These are phyloP conservation scores for Gerris buenoi DNA, from an alignment of 1,140 invertebrate genomes.

Conservation along the genomic window DNA sequence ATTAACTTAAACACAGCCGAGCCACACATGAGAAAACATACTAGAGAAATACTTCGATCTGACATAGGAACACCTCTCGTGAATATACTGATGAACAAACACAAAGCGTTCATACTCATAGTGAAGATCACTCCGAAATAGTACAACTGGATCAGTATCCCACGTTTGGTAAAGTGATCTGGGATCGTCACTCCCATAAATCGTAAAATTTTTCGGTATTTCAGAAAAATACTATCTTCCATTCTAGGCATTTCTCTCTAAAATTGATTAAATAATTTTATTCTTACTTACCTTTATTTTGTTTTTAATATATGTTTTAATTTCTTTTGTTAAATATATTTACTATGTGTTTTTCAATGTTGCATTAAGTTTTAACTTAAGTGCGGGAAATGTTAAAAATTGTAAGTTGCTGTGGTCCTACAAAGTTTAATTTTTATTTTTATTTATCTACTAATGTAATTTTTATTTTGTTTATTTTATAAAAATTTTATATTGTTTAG, in stretches of 20 bases:
- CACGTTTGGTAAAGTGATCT: not conserved
- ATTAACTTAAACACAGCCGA: conserved; percentile 2
- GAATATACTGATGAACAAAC: not conserved
- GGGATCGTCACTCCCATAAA: conserved; percentile 1
- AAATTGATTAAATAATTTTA: too few relatives aligned
- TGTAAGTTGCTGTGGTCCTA: too few relatives aligned
- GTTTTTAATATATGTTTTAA: too few relatives aligned
- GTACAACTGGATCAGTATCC: not conserved
- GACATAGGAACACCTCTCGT: not conserved
- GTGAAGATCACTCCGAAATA: not conserved
- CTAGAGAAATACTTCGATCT: not conserved
- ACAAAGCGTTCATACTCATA: not conserved
- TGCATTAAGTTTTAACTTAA: too few relatives aligned
- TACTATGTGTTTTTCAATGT: too few relatives aligned
- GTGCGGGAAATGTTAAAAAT: too few relatives aligned
- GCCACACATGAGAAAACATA: not conserved
- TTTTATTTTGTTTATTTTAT: too few relatives aligned
- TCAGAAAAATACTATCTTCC: not conserved
- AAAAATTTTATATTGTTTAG: too few relatives aligned
- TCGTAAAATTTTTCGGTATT: not conserved
- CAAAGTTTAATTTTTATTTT: too few relatives aligned
- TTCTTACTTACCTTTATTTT: too few relatives aligned
- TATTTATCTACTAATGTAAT: too few relatives aligned
- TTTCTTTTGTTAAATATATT: too few relatives aligned
- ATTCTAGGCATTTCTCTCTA: not conserved